Percentiles rank a stretch among this genome's conserved stretches.
phyloP scores from a whole-genome alignment of 2,797 vertebrate genomes.

The Protosalanx chinensis region DNA sequence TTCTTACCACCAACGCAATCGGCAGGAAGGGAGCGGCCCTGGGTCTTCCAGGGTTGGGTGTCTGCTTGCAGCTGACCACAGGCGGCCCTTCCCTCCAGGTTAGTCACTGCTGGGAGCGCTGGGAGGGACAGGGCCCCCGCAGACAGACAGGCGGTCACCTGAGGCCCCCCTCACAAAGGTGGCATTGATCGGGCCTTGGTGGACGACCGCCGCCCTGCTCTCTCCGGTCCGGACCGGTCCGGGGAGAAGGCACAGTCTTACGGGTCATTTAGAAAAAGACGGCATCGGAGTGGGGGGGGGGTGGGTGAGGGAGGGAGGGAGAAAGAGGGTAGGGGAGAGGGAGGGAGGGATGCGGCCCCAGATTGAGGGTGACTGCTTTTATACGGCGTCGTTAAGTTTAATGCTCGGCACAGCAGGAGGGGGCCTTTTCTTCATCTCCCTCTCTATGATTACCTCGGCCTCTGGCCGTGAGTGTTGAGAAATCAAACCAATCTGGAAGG shows the following conservation, averaged over 20 bases:
- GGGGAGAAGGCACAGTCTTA: conserved; percentile 31
- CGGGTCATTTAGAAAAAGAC: conserved; percentile 27
- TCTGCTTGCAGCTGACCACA: neutral
- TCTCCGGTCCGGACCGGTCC: conserved; percentile 24
- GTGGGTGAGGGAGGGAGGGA: conserved; percentile 1
- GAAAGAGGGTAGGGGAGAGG: conserved; percentile 11
- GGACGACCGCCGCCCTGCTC: conserved; percentile 17
- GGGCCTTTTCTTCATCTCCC: conserved; percentile 49
- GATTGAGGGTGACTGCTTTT: conserved; percentile 47
- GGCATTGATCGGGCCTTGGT: conserved; percentile 54
- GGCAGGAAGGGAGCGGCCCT: conserved; percentile 44
- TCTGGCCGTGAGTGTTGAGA: conserved; percentile 33
- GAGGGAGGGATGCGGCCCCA: conserved; percentile 29
- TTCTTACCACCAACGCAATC: conserved; percentile 45
- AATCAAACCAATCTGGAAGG: conserved; percentile 36
- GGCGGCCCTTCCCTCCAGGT: conserved; percentile 18
- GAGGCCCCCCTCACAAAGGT: conserved; percentile 63
- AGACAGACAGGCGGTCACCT: conserved; percentile 51
- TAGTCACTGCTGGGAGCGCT: conserved; percentile 47
- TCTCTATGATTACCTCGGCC: conserved; percentile 49
- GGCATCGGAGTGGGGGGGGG: conserved; percentile 23
- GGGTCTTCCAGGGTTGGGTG: neutral
- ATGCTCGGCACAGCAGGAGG: conserved; percentile 46
- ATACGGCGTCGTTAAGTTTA: conserved; percentile 59
- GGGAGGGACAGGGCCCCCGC: neutral